These are phyloP conservation scores for Ranitomeya imitator DNA, from an alignment of 2,113 vertebrate genomes.

Conservation along the genomic window DNA sequence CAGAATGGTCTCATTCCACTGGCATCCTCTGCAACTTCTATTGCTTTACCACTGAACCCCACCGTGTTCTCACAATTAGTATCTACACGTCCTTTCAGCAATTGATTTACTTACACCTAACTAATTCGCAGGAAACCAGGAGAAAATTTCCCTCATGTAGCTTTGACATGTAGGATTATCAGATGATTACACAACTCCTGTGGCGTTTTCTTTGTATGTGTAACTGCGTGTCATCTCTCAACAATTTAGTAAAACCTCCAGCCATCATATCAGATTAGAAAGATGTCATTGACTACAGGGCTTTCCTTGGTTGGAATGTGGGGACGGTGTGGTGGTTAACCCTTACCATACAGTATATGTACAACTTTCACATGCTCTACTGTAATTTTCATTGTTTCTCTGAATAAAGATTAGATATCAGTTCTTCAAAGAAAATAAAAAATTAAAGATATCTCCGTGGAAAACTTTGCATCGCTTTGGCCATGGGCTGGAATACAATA, in stretches of 20 bases:
- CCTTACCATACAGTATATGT: not conserved
- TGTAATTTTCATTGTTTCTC: not conserved
- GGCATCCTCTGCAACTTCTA: not conserved
- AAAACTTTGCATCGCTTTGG: not conserved
- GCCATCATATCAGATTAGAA: slow-evolving; percentile 20
- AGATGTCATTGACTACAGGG: not conserved
- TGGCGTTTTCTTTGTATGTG: slow-evolving; percentile 20
- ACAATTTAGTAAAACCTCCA: not conserved
- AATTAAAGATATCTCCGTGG: not conserved
- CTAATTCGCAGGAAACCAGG: not conserved
- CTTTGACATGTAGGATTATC: slow-evolving; percentile 23
- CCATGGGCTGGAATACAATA: not conserved
- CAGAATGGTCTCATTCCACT: not conserved
- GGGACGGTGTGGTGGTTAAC: slow-evolving; percentile 7
- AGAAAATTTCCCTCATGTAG: not conserved
- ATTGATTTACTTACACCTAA: not conserved
- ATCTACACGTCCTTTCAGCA: not conserved
- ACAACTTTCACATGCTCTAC: not conserved
- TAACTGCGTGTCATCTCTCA: slow-evolving; percentile 13
- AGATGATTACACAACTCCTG: slow-evolving; percentile 26
- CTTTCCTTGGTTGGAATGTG: not conserved
- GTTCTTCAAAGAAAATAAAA: not conserved
- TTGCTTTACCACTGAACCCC: not conserved
- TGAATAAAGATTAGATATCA: not conserved
- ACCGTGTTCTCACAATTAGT: not conserved